Evolutionary conservation across 2,888 invertebrate genomes (phyloP).

Genomic region (Folsomia candida): DNA sequence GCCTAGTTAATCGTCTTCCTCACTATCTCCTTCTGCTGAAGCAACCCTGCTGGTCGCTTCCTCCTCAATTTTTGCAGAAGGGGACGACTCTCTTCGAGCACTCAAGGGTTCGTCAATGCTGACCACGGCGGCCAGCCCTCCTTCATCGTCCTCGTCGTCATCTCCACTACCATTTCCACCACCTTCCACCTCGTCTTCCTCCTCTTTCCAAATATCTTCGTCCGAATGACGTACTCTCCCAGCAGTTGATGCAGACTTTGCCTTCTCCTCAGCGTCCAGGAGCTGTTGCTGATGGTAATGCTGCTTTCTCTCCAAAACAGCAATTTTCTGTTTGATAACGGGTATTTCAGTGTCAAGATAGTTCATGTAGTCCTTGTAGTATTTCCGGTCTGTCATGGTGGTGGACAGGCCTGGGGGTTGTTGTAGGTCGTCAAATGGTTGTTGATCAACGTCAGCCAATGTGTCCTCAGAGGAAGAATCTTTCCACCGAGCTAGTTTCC

Average conservation of each 20-base stretch:
- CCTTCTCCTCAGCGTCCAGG: not conserved
- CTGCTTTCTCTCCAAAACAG: slow-evolving; percentile 32
- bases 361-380: slow-evolving; percentile 43
- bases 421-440: not conserved
- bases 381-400: slow-evolving; percentile 24
- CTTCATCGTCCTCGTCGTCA: slow-evolving; percentile 7
- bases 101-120: slow-evolving; percentile 11
- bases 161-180: slow-evolving; percentile 3
- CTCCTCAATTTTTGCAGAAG: not conserved
- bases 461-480: slow-evolving; percentile 20
- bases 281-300: slow-evolving; percentile 2
- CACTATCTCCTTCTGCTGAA: not conserved
- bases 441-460: slow-evolving; percentile 19
- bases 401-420: not conserved
- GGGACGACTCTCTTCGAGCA: not conserved
- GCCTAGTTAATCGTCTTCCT: too few species aligned
- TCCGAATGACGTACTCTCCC: not conserved
- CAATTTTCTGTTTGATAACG: slow-evolving; percentile 31
- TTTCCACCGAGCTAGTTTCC: slow-evolving; percentile 38
- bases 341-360: slow-evolving; percentile 43
- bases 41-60: not conserved
- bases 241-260: not conserved
- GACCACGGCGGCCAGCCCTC: not conserved
- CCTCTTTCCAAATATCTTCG: slow-evolving; percentile 8
- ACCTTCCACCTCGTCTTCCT: slow-evolving; percentile 11